Base-by-base conservation (phyloP, 2,888 invertebrate genomes). In the Euzophera pinguis region DNA sequence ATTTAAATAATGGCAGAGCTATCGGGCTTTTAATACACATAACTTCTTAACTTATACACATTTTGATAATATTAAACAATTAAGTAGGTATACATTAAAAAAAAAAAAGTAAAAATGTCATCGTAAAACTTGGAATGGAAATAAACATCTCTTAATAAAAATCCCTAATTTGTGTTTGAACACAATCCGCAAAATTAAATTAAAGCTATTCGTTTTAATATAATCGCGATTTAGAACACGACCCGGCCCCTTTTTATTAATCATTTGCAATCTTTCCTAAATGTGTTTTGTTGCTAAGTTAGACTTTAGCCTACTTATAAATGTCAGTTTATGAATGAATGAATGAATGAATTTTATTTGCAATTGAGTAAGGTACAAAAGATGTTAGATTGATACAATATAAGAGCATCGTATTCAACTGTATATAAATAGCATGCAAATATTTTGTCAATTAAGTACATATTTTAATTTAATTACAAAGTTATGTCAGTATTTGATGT, bases 121-220 rank as follows among this genome's bases (percentile, higher is more conserved):
- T 32, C 16, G 12, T 53, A 50, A 39, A 41, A 17, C 41, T 17
- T 41, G 17, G 10, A 41, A 34, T 17, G 12, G 22, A 60, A 61
- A 53, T 55, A 67, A 61, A 61, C 60, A 50, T 35, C 63, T 52
- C 59, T 69, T 60, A 57, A 68, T 69, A 65, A 70, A 61, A 71
- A 65, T 57, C 62, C 54, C 62, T 37, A 48, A 48, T 48, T 37
- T 10, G 14, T 38, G 48, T 49, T 49, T 22, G 37, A 38, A 22
- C 38, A 27, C 38, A 37, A 37, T 38, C 37, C 38, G 27, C 48
- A 22, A 16, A 51, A 43, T 51, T 51, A 22, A 51, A 51, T 51
- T 45, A 27, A 12, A 27, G 51, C 45, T 35, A 43, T 51, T 51
- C 22, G 43, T 51, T 51, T 51, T 51, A 51, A 51, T 51, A 38